phyloP scores from a whole-genome alignment of 2,888 invertebrate species.

The Ormyrus pomaceus region DNA sequence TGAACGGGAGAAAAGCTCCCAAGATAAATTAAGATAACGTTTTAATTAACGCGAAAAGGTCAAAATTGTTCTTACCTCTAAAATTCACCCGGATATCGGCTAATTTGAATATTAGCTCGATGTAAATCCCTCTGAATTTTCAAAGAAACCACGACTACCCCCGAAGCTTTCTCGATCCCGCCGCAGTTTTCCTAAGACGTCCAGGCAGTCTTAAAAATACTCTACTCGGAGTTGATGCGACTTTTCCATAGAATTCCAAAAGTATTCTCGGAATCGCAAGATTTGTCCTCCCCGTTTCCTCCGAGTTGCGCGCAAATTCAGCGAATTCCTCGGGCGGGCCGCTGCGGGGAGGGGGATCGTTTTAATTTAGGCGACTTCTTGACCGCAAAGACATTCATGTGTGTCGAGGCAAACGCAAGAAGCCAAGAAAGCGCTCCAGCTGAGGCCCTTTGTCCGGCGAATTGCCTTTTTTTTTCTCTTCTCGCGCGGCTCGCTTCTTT shows the following conservation, averaged over 20 bases:
- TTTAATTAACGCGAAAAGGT: no score
- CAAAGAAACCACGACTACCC: no score
- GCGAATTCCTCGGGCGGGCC: constrained; percentile 55
- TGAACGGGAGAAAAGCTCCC: no score
- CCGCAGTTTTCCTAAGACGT: background rate
- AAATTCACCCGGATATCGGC: no score
- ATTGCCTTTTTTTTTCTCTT: constrained; percentile 2
- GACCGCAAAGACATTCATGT: constrained; percentile 37
- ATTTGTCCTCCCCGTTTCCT: constrained; percentile 23
- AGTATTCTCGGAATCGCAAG: constrained; percentile 43
- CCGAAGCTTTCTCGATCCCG: no score
- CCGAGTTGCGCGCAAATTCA: constrained; percentile 38
- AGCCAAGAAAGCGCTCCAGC: background rate
- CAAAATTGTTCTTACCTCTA: no score
- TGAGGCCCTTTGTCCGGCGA: background rate
- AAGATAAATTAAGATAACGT: no score
- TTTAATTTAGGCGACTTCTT: constrained; percentile 62
- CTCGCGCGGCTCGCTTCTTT: background rate
- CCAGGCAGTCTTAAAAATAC: constrained; percentile 3
- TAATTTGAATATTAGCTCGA: no score
- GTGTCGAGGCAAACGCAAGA: background rate
- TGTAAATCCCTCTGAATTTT: no score
- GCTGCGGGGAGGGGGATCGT: constrained; percentile 47
- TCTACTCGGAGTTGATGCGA: background rate
- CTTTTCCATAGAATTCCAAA: constrained; percentile 18